Evolutionary conservation across 1,140 invertebrate species (phyloP).

Genomic region (Zelostemma sp.): DNA sequence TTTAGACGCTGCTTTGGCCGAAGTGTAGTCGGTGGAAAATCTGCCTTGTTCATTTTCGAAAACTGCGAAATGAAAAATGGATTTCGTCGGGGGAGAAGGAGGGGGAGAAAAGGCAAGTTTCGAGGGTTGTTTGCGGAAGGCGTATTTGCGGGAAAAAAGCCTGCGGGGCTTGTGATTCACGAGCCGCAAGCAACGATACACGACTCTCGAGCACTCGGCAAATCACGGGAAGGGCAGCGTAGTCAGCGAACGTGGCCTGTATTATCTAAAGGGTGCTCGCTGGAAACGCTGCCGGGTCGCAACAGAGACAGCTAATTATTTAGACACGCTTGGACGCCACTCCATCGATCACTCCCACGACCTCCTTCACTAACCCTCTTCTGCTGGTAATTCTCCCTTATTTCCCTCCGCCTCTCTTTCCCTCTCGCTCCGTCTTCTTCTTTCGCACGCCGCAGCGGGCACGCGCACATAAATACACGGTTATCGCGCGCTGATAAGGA

Average conservation of each 20-base stretch:
- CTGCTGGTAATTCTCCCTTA: constrained; percentile 19
- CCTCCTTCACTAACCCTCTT: constrained; percentile 37
- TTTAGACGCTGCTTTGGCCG: constrained; percentile 19
- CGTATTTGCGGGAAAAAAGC: constrained; percentile 15
- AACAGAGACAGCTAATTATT: constrained; percentile 70
- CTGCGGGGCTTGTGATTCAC: constrained; percentile 8
- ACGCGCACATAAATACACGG: not conserved
- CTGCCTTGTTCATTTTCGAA: no score
- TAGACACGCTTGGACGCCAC: constrained; percentile 68
- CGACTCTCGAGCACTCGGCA: constrained; percentile 19
- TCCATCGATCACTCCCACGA: constrained; percentile 66
- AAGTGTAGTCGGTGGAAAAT: constrained; percentile 22
- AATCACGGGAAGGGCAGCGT: constrained; percentile 44
- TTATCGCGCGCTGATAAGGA: not conserved
- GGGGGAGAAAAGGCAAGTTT: not conserved
- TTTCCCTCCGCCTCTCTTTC: constrained; percentile 6
- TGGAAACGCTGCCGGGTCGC: constrained; percentile 64
- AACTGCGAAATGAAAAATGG: not conserved
- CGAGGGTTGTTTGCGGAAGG: not conserved
- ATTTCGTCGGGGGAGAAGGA: not conserved
- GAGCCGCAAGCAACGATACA: constrained; percentile 12
- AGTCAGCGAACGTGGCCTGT: constrained; percentile 56
- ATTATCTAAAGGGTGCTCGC: constrained; percentile 58
- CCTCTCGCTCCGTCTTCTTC: constrained; percentile 9
- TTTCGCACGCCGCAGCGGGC: not conserved